phyloP scores from a whole-genome alignment of 2,797 vertebrate genomes.

The Saxicola maurus region DNA sequence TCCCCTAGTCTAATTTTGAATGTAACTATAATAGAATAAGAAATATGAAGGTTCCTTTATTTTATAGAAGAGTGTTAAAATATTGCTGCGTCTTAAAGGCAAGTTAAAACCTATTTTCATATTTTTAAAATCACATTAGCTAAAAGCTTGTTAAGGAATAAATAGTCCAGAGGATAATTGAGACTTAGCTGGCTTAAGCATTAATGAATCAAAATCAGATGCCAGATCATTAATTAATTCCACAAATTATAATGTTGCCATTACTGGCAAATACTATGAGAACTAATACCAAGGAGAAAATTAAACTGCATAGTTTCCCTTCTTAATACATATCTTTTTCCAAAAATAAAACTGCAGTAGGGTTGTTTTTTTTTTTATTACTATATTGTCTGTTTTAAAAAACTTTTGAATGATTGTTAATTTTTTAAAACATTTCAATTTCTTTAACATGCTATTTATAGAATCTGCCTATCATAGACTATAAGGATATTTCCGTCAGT shows the following conservation, averaged over 20 bases:
- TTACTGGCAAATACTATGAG: constrained; percentile 44
- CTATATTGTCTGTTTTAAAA: background rate
- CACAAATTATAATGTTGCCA: constrained; percentile 65
- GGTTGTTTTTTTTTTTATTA: background rate
- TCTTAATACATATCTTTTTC: background rate
- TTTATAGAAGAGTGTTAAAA: constrained; percentile 24
- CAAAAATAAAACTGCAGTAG: background rate
- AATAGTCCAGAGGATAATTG: constrained; percentile 67
- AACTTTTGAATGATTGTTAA: background rate
- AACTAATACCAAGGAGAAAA: constrained; percentile 55
- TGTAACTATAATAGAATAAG: background rate
- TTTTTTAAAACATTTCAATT: background rate
- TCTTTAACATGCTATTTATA: constrained; percentile 15
- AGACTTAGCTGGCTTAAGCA: constrained; percentile 67
- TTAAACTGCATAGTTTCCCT: constrained; percentile 34
- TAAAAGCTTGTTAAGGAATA: constrained; percentile 69
- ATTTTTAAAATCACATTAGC: constrained; percentile 57
- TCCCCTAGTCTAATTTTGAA: constrained; percentile 23
- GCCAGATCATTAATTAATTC: constrained; percentile 71
- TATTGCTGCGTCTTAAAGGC: constrained; percentile 40
- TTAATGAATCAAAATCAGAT: constrained; percentile 71
- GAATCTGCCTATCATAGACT: constrained; percentile 3
- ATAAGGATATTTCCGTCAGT: constrained; percentile 20
- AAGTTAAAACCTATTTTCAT: constrained; percentile 56
- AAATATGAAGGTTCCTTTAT: background rate